Percentiles rank a stretch among this genome's conserved stretches.
These are phyloP conservation scores for Catharus fuscescens DNA, from an alignment of 2,113 vertebrate genomes.

Conservation along the genomic window DNA sequence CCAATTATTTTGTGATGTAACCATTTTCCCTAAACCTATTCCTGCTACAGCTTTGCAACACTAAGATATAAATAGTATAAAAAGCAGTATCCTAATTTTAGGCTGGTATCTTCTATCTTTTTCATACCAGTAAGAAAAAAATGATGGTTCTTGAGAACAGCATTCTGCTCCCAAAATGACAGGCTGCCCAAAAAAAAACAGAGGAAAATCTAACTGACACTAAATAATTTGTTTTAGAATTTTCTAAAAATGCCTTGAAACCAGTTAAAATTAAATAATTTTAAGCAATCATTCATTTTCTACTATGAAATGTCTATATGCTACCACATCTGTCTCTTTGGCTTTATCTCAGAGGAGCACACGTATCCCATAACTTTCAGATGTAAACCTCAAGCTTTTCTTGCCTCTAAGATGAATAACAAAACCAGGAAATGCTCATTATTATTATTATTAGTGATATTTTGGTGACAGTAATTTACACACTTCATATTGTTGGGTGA, in stretches of 20 bases:
- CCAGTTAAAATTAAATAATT: not conserved
- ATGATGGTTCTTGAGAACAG: not conserved
- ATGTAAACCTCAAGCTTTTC: constrained; percentile 25
- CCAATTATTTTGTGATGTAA: constrained; percentile 30
- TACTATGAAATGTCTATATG: not conserved
- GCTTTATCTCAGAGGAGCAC: not conserved
- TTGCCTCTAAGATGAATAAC: not conserved
- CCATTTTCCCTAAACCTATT: not conserved
- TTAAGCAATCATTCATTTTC: not conserved
- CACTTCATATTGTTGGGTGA: not conserved
- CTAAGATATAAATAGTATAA: not conserved
- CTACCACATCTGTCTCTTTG: not conserved
- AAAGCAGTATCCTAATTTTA: constrained; percentile 50
- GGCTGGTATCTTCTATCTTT: not conserved
- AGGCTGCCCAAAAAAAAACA: not conserved
- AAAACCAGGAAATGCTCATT: constrained; percentile 23
- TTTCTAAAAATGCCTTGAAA: not conserved
- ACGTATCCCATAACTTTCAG: not conserved
- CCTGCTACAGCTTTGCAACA: not conserved
- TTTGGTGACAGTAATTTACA: constrained; percentile 9
- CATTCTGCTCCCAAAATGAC: not conserved
- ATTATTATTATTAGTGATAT: constrained; percentile 15
- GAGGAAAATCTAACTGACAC: not conserved
- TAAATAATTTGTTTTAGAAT: not conserved
- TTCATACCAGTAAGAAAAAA: not conserved